These are phyloP conservation scores for Ephialtes manifestator DNA, from an alignment of 2,888 invertebrate species.

Conservation along the genomic window DNA sequence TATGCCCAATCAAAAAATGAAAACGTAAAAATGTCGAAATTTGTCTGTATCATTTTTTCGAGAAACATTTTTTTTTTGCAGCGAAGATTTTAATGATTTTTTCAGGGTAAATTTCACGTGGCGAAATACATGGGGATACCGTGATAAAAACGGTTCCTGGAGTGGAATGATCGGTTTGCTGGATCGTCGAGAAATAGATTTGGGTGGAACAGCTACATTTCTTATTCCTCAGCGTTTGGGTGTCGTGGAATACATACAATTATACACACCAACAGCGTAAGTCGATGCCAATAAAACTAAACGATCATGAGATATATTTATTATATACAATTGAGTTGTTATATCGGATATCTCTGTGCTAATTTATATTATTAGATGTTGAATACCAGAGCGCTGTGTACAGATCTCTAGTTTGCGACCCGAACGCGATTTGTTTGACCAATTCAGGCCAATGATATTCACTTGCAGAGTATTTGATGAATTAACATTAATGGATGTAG, in stretches of 20 bases:
- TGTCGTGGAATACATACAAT: constrained; percentile 89
- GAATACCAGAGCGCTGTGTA: constrained; percentile 15
- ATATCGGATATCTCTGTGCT: constrained; percentile 17
- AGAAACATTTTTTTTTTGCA: no score
- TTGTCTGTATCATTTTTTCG: no score
- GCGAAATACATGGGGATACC: constrained; percentile 82
- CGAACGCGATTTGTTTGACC: constrained; percentile 24
- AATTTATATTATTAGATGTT: constrained; percentile 51
- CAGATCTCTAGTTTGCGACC: constrained; percentile 14
- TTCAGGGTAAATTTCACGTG: constrained; percentile 76
- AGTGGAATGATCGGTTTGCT: constrained; percentile 83
- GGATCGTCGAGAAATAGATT: constrained; percentile 81
- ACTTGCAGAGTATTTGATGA: constrained; percentile 41
- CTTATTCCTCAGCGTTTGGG: constrained; percentile 88
- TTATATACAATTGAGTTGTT: constrained; percentile 31
- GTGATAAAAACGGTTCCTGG: constrained; percentile 80
- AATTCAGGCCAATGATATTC: constrained; percentile 60
- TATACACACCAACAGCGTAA: constrained; percentile 89
- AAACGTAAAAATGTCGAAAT: no score
- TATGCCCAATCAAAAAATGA: no score
- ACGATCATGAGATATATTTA: background rate
- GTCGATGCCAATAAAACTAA: background rate
- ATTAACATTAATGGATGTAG: constrained; percentile 69
- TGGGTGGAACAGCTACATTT: constrained; percentile 86
- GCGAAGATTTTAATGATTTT: background rate